Conservation (phyloP, 53 echinoderm and acorn worm species). For the Temnopleurus reevesii region DNA sequence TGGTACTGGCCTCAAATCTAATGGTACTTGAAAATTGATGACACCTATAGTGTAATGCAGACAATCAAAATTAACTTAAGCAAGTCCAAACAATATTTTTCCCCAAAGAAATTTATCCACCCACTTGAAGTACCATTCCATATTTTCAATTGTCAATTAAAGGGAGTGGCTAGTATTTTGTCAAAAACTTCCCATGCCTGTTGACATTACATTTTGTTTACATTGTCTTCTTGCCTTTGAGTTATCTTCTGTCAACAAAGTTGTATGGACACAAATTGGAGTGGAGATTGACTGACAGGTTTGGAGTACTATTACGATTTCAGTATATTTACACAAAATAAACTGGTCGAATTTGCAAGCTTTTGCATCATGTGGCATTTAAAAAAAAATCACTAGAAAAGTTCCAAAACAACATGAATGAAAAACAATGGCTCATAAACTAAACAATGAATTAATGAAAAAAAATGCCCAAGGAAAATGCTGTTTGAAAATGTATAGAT, state of each 20-base stretch:
- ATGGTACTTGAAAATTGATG: too few relatives aligned
- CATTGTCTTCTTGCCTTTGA: conserved; percentile 6
- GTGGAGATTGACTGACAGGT: neutral
- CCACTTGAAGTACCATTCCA: neutral
- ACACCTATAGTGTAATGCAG: too few relatives aligned
- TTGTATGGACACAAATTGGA: neutral
- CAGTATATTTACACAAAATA: conserved; percentile 14
- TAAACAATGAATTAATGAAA: neutral
- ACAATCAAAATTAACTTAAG: too few relatives aligned
- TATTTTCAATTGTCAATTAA: neutral
- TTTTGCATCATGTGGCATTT: neutral
- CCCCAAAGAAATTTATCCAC: too few relatives aligned
- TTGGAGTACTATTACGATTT: neutral
- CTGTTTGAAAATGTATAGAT: too few relatives aligned
- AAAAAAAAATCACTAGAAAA: neutral
- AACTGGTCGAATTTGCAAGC: neutral
- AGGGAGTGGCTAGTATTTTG: neutral
- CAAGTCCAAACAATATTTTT: too few relatives aligned
- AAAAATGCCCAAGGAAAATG: too few relatives aligned
- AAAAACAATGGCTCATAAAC: neutral
- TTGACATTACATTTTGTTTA: neutral
- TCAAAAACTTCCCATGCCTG: neutral
- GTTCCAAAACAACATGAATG: neutral
- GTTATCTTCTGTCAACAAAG: neutral
- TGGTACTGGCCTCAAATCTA: too few relatives aligned